These are phyloP conservation scores for Monoplex corrugatus DNA, from an alignment of 2,888 invertebrate species.

Conservation along the genomic window DNA sequence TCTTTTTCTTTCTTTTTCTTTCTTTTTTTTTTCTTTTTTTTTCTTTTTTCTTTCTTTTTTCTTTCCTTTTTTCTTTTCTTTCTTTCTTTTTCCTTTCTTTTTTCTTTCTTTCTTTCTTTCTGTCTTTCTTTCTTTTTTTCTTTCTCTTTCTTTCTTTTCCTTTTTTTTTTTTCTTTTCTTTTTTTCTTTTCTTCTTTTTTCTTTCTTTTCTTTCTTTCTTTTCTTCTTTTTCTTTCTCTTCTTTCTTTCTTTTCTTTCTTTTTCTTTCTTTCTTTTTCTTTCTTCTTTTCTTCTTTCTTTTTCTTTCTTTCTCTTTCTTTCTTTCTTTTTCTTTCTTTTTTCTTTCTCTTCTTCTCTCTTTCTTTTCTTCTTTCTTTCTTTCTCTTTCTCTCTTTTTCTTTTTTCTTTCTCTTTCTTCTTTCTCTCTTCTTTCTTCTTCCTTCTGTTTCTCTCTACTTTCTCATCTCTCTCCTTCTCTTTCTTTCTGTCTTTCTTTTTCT, in stretches of 20 bases:
- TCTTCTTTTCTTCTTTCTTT: no score
- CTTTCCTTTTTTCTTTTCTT: no score
- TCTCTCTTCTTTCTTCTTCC: neutral
- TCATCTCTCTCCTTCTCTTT: neutral
- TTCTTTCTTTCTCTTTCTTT: no score
- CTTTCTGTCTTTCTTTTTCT: neutral
- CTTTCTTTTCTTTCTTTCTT: neutral
- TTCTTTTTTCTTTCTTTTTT: no score
- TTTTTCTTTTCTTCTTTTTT: neutral
- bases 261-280: neutral
- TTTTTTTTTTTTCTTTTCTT: neutral
- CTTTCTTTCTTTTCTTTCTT: neutral
- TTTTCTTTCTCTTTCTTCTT: neutral
- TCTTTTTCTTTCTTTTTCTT: neutral
- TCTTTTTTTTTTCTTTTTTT: neutral
- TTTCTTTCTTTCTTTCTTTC: neutral
- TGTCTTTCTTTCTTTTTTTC: neutral
- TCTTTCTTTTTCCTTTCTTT: neutral
- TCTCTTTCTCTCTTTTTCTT: neutral
- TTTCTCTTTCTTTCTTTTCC: neutral
- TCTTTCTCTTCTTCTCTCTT: neutral
- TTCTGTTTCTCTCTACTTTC: neutral
- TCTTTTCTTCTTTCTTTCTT: neutral
- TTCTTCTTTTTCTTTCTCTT: neutral
- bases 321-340: neutral